These are phyloP conservation scores for Dendrocincla fuliginosa DNA, from an alignment of 2,797 vertebrate genomes.

Conservation along the genomic window DNA sequence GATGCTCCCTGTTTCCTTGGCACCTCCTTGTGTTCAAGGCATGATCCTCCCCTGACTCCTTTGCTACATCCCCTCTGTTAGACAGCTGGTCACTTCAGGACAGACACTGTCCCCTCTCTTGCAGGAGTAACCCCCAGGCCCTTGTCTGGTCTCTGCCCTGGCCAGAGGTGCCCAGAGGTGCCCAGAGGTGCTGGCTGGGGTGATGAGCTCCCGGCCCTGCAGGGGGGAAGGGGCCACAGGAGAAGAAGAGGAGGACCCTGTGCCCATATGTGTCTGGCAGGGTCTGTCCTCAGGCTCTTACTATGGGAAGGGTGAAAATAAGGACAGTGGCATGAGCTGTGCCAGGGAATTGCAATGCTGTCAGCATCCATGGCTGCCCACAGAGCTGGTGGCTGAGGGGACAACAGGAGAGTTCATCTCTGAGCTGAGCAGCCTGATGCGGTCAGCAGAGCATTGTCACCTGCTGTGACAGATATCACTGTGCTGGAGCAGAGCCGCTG, in stretches of 20 bases:
- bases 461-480: rapidly evolving
- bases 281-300: background rate
- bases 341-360: rapidly evolving
- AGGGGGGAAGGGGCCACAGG: background rate
- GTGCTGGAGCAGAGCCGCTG: background rate
- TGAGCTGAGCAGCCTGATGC: background rate
- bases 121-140: background rate
- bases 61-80: background rate
- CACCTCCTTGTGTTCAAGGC: background rate
- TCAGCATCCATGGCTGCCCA: background rate
- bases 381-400: background rate
- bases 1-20: background rate
- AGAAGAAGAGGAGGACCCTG: background rate
- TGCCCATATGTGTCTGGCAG: rapidly evolving
- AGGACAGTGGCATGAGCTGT: background rate
- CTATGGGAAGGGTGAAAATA: background rate
- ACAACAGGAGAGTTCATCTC: background rate
- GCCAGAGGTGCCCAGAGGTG: background rate
- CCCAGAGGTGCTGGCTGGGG: background rate
- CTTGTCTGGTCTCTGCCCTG: background rate
- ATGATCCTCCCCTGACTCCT: background rate
- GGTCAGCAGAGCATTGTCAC: background rate
- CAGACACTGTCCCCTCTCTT: background rate
- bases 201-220: no score
- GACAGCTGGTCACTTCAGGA: rapidly evolving